Base-by-base conservation (phyloP, 2,888 invertebrate species). In the Empis livida region DNA sequence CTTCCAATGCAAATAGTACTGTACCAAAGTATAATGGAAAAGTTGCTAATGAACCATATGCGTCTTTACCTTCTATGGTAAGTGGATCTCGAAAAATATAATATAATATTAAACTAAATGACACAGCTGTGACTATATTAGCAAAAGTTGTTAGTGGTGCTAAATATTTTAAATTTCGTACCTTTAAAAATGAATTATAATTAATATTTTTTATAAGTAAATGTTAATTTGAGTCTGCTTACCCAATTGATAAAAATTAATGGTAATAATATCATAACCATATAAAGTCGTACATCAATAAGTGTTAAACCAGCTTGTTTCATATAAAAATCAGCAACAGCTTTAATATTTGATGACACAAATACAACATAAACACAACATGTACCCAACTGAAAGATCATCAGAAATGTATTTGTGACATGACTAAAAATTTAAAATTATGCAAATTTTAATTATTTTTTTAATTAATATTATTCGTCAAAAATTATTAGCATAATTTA, bases 21-120 rank as follows among this genome's bases (percentile, higher is more conserved):
- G 92, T 93, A 2, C 94, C 93, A 61, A 93, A 88, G 64, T 83
- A 93, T 13, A 92, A 69, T 0, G 90, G 87, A 59, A 83, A 78
- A 57, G 73, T 76, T 44, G 71, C 57, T 1, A 72, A 53, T 3
- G 74, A 61, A 0, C 75, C 75, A 13, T 77, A 59, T 54, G 69
- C 69, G 54, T 71, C 70, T 55, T 71, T 67, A 47, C 67, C 68
- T 44, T 70, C 67, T 1, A 78, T 56, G 1, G 70, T 61, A 1
- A 81, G 75, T 20, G 84, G 72, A 40, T 79, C 79, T 47, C 76
- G 74, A 54, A 86, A 73, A 46, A 86, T 72, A 59, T 78, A 84
- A 62, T 81, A 82, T 50, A 88, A 71, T 44, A 87, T 80, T 57
- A 92, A 79, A 32, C 77, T 78, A 42, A 93, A 74, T 5, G 90